phyloP scores from a whole-genome alignment of 2,888 invertebrate species.

The Diadegma fenestrale region DNA sequence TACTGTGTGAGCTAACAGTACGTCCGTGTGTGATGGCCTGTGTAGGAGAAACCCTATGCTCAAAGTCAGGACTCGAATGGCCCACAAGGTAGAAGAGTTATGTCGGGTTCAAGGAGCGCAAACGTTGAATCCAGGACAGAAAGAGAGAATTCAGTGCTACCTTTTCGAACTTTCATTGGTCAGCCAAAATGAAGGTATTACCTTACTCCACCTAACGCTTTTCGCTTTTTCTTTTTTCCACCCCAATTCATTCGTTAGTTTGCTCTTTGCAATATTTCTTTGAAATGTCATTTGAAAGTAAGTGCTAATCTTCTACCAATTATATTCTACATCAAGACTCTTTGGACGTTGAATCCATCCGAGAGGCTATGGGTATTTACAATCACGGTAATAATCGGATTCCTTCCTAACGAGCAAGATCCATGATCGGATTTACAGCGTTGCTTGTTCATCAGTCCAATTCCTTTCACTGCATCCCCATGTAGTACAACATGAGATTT shows the following conservation, averaged over 20 bases:
- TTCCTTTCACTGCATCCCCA: slow-evolving; percentile 19
- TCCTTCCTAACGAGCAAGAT: slow-evolving; percentile 59
- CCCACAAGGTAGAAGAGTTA: slow-evolving; percentile 56
- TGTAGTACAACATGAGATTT: slow-evolving; percentile 8
- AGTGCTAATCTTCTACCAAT: neutral
- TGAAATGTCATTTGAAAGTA: neutral
- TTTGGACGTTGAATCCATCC: neutral
- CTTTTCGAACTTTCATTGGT: slow-evolving; percentile 55
- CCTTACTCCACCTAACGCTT: slow-evolving; percentile 30
- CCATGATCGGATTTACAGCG: slow-evolving; percentile 43
- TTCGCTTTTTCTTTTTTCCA: slow-evolving; percentile 24
- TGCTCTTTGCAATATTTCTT: neutral
- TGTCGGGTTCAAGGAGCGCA: slow-evolving; percentile 62
- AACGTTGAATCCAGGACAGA: slow-evolving; percentile 50
- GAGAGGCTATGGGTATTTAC: slow-evolving; percentile 35
- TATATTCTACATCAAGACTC: neutral
- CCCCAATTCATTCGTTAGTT: slow-evolving; percentile 11
- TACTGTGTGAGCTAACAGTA: slow-evolving; percentile 30
- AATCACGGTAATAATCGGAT: slow-evolving; percentile 62
- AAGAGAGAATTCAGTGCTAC: slow-evolving; percentile 51
- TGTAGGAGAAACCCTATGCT: slow-evolving; percentile 25
- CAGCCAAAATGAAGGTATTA: slow-evolving; percentile 34
- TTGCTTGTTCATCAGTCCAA: slow-evolving; percentile 40
- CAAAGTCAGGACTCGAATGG: slow-evolving; percentile 53
- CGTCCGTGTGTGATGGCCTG: slow-evolving; percentile 28